Evolutionary conservation across 1,140 invertebrate species (phyloP).

Genomic region (Heliconius eleuchia): DNA sequence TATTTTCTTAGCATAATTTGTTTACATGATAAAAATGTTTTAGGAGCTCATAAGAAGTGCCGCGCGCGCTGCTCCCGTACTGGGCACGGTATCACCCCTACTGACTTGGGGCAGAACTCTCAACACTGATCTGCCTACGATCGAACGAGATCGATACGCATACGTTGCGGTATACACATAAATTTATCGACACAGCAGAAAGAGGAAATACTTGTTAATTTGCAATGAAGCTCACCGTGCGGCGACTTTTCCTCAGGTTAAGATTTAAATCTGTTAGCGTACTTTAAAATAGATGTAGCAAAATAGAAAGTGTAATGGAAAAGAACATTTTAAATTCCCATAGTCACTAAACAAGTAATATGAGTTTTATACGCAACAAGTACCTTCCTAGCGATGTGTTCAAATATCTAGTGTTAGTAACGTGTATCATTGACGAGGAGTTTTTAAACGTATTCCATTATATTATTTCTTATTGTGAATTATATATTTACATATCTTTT

Average conservation of each 20-base stretch:
- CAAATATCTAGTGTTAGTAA: constrained; percentile 39
- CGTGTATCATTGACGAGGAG: background rate
- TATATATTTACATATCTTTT: background rate
- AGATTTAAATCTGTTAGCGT: constrained; percentile 15
- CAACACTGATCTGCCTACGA: constrained; percentile 67
- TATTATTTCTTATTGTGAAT: background rate
- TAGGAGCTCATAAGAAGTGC: constrained; percentile 68
- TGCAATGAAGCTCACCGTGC: constrained; percentile 20
- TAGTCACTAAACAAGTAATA: constrained; percentile 5
- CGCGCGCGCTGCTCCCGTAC: constrained; percentile 72
- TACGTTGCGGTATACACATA: constrained; percentile 59
- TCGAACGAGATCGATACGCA: constrained; percentile 61
- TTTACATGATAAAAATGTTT: constrained; percentile 24
- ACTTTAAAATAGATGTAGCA: constrained; percentile 17
- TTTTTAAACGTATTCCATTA: background rate
- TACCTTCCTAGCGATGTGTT: constrained; percentile 48
- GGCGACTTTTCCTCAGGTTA: constrained; percentile 21
- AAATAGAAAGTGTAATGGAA: constrained; percentile 10
- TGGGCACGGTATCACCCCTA: constrained; percentile 76
- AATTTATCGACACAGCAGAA: constrained; percentile 20
- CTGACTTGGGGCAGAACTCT: constrained; percentile 75
- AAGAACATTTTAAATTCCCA: background rate
- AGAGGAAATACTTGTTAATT: constrained; percentile 25
- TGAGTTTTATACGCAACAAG: constrained; percentile 30
- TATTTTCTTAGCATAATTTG: background rate